Conservation (phyloP, 2,888 invertebrate species). For the Pseudolycoriella hygida region DNA sequence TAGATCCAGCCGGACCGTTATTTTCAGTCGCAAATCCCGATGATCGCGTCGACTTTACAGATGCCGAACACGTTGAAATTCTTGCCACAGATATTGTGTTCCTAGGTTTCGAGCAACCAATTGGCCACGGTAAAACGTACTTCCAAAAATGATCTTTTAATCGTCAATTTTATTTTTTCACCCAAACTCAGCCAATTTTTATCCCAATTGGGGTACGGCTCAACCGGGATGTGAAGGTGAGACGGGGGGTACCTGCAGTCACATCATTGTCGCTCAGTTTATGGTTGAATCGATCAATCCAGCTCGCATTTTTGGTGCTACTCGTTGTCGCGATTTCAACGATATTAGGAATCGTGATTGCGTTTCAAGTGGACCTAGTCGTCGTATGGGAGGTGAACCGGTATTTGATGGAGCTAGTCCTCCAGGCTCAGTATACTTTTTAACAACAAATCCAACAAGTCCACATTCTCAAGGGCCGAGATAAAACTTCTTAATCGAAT, state of each 20-base stretch:
- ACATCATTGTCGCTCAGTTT: background rate
- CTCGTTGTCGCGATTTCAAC: background rate
- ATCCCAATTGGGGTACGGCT: slow-evolving; percentile 19
- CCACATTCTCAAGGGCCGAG: background rate
- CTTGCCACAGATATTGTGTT: slow-evolving; percentile 25
- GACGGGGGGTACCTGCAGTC: background rate
- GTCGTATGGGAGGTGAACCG: background rate
- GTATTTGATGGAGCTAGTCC: background rate
- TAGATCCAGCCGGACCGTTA: slow-evolving; percentile 26
- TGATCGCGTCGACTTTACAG: slow-evolving; percentile 21
- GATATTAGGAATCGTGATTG: background rate
- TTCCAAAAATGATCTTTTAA: too few relatives aligned
- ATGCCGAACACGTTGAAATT: slow-evolving; percentile 25
- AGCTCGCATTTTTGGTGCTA: background rate
- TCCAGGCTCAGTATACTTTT: background rate
- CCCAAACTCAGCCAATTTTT: slow-evolving; percentile 28
- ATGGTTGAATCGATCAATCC: background rate
- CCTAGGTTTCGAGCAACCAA: slow-evolving; percentile 19
- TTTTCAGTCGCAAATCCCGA: slow-evolving; percentile 17
- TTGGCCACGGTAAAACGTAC: slow-evolving; percentile 16
- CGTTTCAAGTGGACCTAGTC: background rate
- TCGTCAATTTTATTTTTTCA: too few relatives aligned
- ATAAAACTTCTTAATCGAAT: too few relatives aligned
- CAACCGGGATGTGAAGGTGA: background rate
- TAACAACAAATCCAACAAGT: background rate